Base-by-base conservation (phyloP, 2,888 invertebrate species). In the Drosophila algonquin region DNA sequence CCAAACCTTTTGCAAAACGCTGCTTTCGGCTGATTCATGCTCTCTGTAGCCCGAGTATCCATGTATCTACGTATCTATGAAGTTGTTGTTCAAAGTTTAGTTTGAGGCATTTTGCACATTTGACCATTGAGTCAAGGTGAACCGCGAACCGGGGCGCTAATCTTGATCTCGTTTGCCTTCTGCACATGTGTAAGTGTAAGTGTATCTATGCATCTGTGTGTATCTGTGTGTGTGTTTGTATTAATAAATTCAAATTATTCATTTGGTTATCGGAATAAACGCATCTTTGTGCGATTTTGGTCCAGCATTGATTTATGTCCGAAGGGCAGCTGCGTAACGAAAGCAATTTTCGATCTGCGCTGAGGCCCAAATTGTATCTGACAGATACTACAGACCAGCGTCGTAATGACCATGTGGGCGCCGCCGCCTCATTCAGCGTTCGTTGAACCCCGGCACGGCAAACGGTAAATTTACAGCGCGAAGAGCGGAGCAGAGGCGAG, bases 91-190 rank as follows among this genome's bases (percentile, higher is more conserved):
- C 40, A 48, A 67, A 54, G 75, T 60, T 56, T 32, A 68, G 30
- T 67, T 64, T 72, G 60, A 75, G 71, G 64, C 77, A 79, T 79
- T 83, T 89, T 85, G 83, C 83, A 89, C 83, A 89, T 89, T 84
- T 89, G 83, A 89, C 83, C 83, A 84, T 89, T 89, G 80, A 89
- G 85, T 81, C 85, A 85, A 85, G 90, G 85, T 89, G 84, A 85
- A 80, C 85, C 60, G 76, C 84, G 83, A 80, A 61, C 73, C 40
- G 40, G 80, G 40, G 52, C 53, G 69, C 81, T 87, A 88, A 85
- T 89, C 84, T 85, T 78, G 90, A 85, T 85, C 84, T 84, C 73
- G 83, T 84, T 84, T 84, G 59, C 83, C 83, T 88, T 89, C 89
- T 87, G 88, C 89, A 78, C 47, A 48, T 30, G 30, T 63, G 45